Evolutionary conservation across 2,888 invertebrate genomes (phyloP).

Genomic region (Nycteola revayana): DNA sequence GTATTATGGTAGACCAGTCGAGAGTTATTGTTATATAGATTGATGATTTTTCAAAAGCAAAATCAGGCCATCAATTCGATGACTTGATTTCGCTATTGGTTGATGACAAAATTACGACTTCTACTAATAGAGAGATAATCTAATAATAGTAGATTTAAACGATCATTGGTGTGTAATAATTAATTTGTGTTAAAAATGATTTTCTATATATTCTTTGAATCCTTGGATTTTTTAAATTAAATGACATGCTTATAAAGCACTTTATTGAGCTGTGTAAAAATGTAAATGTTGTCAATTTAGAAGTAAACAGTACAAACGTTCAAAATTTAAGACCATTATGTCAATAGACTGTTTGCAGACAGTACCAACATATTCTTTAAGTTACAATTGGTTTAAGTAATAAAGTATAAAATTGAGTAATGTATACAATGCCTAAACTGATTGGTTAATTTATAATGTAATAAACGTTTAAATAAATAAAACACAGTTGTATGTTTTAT

Average conservation of each 20-base stretch:
- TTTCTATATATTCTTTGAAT: too few relatives aligned
- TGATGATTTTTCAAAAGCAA: too few relatives aligned
- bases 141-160: too few relatives aligned
- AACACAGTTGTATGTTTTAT: conserved; percentile 53
- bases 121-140: too few relatives aligned
- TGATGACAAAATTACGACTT: too few relatives aligned
- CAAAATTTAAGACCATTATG: conserved; percentile 7
- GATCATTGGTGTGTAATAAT: too few relatives aligned
- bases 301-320: conserved; percentile 27
- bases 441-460: conserved; percentile 7
- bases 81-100: too few relatives aligned
- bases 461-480: conserved; percentile 43
- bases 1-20: too few relatives aligned
- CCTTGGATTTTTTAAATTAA: too few relatives aligned
- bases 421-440: background rate
- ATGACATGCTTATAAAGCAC: conserved; percentile 4
- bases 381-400: conserved; percentile 7
- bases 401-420: background rate
- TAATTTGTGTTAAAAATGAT: too few relatives aligned
- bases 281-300: conserved; percentile 17
- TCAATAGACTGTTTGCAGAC: conserved; percentile 10
- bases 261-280: conserved; percentile 1
- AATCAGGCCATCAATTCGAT: too few relatives aligned
- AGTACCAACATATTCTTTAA: conserved; percentile 15
- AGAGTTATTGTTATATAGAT: too few relatives aligned